Conservation (phyloP, 2,888 invertebrate species). For the Noctua janthina region DNA sequence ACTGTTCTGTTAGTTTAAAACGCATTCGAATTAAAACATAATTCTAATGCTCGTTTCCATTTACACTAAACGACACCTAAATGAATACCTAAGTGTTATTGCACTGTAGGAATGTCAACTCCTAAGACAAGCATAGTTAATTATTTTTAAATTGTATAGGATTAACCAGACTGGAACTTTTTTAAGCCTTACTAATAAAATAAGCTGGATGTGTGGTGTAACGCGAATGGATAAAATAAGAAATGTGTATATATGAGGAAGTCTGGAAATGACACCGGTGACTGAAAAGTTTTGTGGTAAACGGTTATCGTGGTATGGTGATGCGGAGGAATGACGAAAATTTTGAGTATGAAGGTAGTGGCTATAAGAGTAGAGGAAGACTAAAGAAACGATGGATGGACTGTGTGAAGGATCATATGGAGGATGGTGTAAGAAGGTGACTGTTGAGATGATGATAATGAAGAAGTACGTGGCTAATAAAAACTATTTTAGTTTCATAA, state of each 20-base stretch:
- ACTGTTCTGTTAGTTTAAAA: conserved; percentile 3
- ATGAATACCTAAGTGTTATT: neutral
- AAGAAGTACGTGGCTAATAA: neutral
- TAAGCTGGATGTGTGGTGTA: neutral
- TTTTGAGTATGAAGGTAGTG: neutral
- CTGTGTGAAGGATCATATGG: neutral
- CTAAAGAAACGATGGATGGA: neutral
- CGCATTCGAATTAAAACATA: neutral
- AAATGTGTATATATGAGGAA: neutral
- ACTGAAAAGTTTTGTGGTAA: neutral
- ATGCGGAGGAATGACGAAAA: neutral
- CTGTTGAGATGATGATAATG: neutral
- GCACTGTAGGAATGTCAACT: neutral
- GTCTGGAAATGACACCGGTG: neutral
- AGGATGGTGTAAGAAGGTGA: neutral
- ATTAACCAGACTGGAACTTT: neutral
- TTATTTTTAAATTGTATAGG: neutral
- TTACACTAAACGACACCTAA: neutral
- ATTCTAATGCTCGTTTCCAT: neutral
- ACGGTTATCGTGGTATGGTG: neutral
- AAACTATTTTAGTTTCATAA: neutral
- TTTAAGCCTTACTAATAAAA: neutral
- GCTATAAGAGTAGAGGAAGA: neutral
- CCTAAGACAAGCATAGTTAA: neutral
- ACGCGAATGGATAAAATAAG: neutral